Conservation (phyloP, 2,888 invertebrate genomes). For the Troilus luridus region DNA sequence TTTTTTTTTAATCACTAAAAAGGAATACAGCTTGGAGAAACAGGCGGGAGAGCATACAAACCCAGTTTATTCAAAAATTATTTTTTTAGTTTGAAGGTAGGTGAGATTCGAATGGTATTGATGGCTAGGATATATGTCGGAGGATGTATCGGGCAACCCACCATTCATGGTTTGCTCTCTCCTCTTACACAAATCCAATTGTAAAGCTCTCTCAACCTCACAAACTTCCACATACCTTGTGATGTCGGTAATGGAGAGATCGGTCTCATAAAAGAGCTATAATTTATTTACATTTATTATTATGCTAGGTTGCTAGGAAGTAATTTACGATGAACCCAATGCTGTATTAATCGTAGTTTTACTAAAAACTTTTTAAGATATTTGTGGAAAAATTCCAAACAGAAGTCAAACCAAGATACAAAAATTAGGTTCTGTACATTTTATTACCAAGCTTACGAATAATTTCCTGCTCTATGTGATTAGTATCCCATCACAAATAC, state of each 20-base stretch:
- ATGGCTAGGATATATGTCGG: neutral
- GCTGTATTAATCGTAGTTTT: neutral
- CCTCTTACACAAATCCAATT: neutral
- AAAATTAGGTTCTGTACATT: no score
- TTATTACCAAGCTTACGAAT: no score
- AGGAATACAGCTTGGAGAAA: neutral
- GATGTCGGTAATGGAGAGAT: neutral
- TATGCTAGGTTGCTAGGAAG: neutral
- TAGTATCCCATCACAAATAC: no score
- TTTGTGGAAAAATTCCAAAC: no score
- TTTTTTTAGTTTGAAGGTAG: conserved; percentile 7
- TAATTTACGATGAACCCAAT: neutral
- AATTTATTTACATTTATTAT: neutral
- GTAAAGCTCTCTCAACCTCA: neutral
- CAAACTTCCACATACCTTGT: neutral
- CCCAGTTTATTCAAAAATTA: conserved; percentile 35
- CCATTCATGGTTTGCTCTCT: neutral
- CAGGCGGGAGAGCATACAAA: neutral
- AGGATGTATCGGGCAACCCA: neutral
- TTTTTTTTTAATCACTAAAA: neutral
- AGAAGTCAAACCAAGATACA: no score
- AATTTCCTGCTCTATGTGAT: no score
- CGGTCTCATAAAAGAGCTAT: neutral
- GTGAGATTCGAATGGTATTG: conserved; percentile 12
- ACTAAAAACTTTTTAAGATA: no score